A percentile compares a stretch with the other conserved stretches of the same genome.
phyloP scores from a whole-genome alignment of 2,888 invertebrate genomes.

The Osmoderma eremita region DNA sequence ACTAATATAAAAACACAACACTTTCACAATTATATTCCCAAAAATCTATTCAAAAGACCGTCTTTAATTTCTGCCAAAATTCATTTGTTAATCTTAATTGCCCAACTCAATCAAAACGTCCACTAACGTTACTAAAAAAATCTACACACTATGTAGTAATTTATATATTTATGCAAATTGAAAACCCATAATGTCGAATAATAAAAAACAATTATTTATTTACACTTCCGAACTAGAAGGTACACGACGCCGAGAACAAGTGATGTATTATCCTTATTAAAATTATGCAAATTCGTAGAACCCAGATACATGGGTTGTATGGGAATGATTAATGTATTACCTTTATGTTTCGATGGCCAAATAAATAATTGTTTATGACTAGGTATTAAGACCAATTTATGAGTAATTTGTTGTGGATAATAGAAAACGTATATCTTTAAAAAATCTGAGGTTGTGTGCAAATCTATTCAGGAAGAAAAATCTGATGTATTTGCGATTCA shows the following conservation, averaged over 20 bases:
- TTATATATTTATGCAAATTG: slow-evolving; percentile 14
- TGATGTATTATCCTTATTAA: slow-evolving; percentile 17
- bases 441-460: neutral
- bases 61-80: no score
- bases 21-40: no score
- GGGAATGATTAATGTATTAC: slow-evolving; percentile 3
- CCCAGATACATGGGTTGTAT: neutral
- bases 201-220: slow-evolving; percentile 18
- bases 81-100: no score
- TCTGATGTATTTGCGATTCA: no score
- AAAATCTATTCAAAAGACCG: no score
- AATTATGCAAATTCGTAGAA: slow-evolving; percentile 3
- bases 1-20: no score
- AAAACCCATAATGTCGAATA: slow-evolving; percentile 14
- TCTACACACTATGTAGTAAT: no score
- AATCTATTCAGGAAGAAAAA: no score
- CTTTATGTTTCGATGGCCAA: neutral
- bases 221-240: slow-evolving; percentile 6
- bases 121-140: no score
- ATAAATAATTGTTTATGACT: neutral
- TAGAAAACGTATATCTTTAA: neutral
- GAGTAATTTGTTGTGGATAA: slow-evolving; percentile 6
- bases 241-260: no score
- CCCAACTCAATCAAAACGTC: no score
- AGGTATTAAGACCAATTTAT: neutral